Conservation (phyloP, 2,797 vertebrate genomes). For the Toxotes lorentzi region DNA sequence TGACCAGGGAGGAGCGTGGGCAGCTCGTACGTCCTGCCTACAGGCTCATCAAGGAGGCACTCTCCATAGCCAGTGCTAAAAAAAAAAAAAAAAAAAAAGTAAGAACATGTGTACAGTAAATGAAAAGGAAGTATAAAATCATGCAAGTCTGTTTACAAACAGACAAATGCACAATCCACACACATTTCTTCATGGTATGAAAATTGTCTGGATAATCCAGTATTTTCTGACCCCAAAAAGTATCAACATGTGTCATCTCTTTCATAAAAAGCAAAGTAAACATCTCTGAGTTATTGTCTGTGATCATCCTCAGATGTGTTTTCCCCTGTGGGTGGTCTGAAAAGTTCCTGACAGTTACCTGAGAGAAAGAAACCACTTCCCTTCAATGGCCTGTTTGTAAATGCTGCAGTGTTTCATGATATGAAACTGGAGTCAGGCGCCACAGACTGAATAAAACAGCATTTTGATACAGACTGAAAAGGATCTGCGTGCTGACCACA, state of each 20-base stretch:
- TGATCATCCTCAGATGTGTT: slow-evolving; percentile 60
- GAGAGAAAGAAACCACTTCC: slow-evolving; percentile 57
- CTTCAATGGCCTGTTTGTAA: slow-evolving; percentile 56
- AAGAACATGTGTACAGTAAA: slow-evolving; percentile 4
- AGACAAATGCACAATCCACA: slow-evolving; percentile 5
- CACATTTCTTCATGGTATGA: slow-evolving; percentile 1
- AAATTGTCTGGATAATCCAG: slow-evolving; percentile 22
- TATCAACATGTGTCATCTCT: slow-evolving; percentile 50
- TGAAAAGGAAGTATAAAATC: slow-evolving; percentile 28
- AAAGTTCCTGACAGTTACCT: slow-evolving; percentile 58
- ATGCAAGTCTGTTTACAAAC: slow-evolving; percentile 9
- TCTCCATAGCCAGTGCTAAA: slow-evolving; percentile 95
- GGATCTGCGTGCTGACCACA: slow-evolving; percentile 37
- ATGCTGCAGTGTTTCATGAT: slow-evolving; percentile 45
- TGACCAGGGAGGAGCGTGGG: slow-evolving; percentile 92
- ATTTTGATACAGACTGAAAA: slow-evolving; percentile 47
- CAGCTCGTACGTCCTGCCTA: slow-evolving; percentile 88
- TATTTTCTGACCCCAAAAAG: slow-evolving; percentile 38
- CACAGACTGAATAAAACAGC: slow-evolving; percentile 48
- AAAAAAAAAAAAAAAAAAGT: slow-evolving; percentile 12
- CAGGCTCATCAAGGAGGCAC: slow-evolving; percentile 95
- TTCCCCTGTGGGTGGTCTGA: slow-evolving; percentile 78
- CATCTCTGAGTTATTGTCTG: slow-evolving; percentile 56
- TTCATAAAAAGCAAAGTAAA: slow-evolving; percentile 56
- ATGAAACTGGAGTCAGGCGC: slow-evolving; percentile 55